Evolutionary conservation across 2,113 vertebrate genomes (phyloP), one percentile per base, ranked within the genome.

Genomic region (Centropristis striata): DNA sequence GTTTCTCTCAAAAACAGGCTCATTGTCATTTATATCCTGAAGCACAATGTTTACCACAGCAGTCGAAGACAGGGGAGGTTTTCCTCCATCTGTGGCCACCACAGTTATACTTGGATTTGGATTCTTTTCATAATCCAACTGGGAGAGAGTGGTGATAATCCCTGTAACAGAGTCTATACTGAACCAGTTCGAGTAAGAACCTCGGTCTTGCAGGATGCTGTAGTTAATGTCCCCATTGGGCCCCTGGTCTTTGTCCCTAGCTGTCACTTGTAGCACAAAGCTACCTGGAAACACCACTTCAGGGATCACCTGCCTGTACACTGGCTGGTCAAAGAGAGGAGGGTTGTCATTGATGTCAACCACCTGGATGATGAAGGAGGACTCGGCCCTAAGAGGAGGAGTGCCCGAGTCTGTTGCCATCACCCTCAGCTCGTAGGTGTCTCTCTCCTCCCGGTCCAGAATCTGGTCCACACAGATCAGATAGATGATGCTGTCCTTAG

Each of bases 401-500:
- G 96, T 96, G 47, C 98, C 98, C 0, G 98, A 96, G 83, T 99
- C 98, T 0, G 97, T 99, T 0, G 98, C 98, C 27, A 96, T 97
- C 63, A 99, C 98, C 28, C 97, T 91, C 71, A 99, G 83, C 69
- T 97, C 96, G 1, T 99, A 99, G 8, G 95, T 95, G 84, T 99
- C 98, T 71, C 96, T 93, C 81, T 98, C 97, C 75, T 99, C 98
- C 2, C 98, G 94, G 86, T 99, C 98, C 60, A 99, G 93, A 42
- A 96, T 94, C 57, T 97, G 95, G 91, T 99, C 98, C 84, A 99
- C 98, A 1, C 97, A 99, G 51, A 99, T 97, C 46, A 99, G 93
- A 84, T 99, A 99, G 87, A 99, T 99, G 82, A 99, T 98, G 63
- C 95, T 99, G 91, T 99, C 98, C 81, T 99, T 99, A 8, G 98